Evolutionary conservation across 2,113 vertebrate genomes (phyloP).

Genomic region (Zootoca vivipara): DNA sequence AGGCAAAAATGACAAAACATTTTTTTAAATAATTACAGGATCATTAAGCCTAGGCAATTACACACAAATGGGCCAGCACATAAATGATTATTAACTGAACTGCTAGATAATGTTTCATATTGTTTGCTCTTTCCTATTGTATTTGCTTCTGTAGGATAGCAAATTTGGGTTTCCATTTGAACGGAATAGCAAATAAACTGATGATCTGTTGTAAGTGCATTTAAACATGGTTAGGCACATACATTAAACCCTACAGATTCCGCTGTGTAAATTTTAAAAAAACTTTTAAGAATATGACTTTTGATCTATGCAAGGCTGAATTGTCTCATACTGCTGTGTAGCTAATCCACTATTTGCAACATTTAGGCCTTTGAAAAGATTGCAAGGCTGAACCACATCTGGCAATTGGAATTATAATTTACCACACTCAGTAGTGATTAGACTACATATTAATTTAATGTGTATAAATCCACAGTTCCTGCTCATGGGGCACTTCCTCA

Average conservation of each 20-base stretch:
- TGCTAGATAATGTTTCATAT: not conserved
- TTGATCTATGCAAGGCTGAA: not conserved
- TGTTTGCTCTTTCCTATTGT: not conserved
- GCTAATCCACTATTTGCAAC: not conserved
- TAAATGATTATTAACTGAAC: not conserved
- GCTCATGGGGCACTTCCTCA: not conserved
- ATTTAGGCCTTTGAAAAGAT: not conserved
- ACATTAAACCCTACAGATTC: no score
- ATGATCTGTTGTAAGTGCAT: not conserved
- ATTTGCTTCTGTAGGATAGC: not conserved
- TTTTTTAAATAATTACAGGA: slow-evolving; percentile 1
- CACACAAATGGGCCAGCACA: not conserved
- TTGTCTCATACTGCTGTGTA: not conserved
- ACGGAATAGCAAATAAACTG: not conserved
- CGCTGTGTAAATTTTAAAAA: no score
- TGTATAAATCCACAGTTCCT: not conserved
- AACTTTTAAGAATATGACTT: not conserved
- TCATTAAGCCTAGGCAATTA: not conserved
- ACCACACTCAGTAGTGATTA: not conserved
- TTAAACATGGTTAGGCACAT: not conserved
- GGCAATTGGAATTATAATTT: not conserved
- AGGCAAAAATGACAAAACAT: not conserved
- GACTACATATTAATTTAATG: not conserved
- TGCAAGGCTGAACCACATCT: not conserved
- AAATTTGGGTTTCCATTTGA: not conserved